Percentiles rank a stretch among this genome's conserved stretches.
These are phyloP conservation scores for Eledona agricola DNA, from an alignment of 2,888 invertebrate genomes.

Conservation along the genomic window DNA sequence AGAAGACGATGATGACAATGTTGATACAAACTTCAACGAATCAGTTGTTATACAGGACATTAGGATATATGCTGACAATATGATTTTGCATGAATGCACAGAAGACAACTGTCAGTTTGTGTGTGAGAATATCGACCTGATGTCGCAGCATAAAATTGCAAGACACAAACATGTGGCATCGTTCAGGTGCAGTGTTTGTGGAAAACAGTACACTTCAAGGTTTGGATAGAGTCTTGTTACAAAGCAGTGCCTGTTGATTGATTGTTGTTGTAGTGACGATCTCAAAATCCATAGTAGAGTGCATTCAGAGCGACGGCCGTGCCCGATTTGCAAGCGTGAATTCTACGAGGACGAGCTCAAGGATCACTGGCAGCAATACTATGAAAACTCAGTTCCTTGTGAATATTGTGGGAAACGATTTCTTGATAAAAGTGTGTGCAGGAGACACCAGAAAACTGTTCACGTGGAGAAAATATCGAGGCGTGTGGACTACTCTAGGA, in stretches of 20 bases:
- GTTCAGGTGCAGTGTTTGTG: constrained; percentile 34
- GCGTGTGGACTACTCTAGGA: constrained; percentile 11
- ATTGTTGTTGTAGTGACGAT: constrained; percentile 23
- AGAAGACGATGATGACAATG: too few relatives aligned
- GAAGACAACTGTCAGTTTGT: constrained; percentile 29
- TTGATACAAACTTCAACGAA: too few relatives aligned
- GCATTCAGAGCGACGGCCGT: constrained; percentile 16
- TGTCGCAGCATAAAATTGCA: constrained; percentile 34
- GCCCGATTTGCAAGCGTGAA: constrained; percentile 17
- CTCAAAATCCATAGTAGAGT: constrained; percentile 16
- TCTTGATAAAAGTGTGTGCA: constrained; percentile 19
- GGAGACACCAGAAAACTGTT: constrained; percentile 21
- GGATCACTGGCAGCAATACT: constrained; percentile 27
- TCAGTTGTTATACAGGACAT: too few relatives aligned
- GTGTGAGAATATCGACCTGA: constrained; percentile 33
- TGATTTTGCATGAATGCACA: constrained; percentile 31
- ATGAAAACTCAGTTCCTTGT: constrained; percentile 25
- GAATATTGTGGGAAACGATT: constrained; percentile 23
- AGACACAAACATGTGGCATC: constrained; percentile 36
- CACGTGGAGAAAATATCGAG: constrained; percentile 19
- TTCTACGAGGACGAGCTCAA: constrained; percentile 14
- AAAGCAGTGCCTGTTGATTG: too few relatives aligned
- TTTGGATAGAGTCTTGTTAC: constrained; percentile 2
- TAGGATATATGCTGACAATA: too few relatives aligned
- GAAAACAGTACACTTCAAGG: constrained; percentile 37